phyloP scores from a whole-genome alignment of 2,888 invertebrate species.

The Tenthredo livida region DNA sequence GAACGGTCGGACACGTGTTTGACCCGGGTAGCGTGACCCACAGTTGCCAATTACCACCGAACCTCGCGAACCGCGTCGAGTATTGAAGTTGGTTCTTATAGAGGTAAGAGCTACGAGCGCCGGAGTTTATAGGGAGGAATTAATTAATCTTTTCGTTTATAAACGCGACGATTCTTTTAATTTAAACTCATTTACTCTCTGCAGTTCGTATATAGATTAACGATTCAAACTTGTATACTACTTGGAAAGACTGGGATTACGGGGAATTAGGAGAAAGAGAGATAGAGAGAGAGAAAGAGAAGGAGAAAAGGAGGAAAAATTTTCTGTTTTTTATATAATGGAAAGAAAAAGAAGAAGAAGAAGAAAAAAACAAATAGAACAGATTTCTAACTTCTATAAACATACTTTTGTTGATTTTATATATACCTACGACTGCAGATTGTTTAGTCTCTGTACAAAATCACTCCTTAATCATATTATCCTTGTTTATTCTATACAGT shows the following conservation, averaged over 20 bases:
- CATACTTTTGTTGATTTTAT: too few species aligned
- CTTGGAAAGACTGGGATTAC: too few species aligned
- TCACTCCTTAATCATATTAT: too few species aligned
- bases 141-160: not conserved
- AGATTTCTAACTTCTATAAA: not conserved
- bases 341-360: not conserved
- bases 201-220: too few species aligned
- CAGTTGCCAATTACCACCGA: not conserved
- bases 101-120: not conserved
- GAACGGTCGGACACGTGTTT: conserved; percentile 27
- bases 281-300: not conserved
- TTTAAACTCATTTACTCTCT: too few species aligned
- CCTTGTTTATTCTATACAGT: too few species aligned
- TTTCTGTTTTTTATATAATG: too few species aligned
- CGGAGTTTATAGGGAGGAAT: not conserved
- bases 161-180: not conserved
- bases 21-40: conserved; percentile 37
- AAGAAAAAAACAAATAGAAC: not conserved
- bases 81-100: not conserved
- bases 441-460: too few species aligned
- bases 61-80: not conserved
- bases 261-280: not conserved
- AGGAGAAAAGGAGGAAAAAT: not conserved
- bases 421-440: too few species aligned
- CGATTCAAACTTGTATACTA: too few species aligned